phyloP scores from a whole-genome alignment of 2,888 invertebrate genomes.

The Drosophila ustulata region DNA sequence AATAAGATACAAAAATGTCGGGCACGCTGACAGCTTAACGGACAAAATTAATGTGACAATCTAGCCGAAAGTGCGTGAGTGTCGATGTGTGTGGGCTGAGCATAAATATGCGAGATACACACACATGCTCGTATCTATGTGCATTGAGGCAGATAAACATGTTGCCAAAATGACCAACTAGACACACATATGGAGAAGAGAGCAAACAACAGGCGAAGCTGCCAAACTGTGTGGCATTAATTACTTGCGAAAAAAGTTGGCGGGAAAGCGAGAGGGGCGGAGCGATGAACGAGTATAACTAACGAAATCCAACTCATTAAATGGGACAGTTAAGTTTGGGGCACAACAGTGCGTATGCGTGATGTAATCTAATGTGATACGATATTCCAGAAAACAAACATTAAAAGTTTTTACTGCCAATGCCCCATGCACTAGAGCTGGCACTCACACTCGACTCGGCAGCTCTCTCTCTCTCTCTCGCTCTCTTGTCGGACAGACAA shows the following conservation, averaged over 20 bases:
- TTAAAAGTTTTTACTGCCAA: constrained; percentile 75
- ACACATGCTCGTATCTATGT: constrained; percentile 29
- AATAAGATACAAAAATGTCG: constrained; percentile 71
- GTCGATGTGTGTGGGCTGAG: constrained; percentile 16
- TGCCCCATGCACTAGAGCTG: constrained; percentile 6
- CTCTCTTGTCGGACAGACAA: constrained; percentile 59
- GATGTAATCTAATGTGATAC: constrained; percentile 59
- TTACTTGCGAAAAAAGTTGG: constrained; percentile 51
- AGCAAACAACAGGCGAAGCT: constrained; percentile 54
- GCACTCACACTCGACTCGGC: neutral
- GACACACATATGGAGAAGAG: constrained; percentile 11
- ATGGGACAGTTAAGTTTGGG: constrained; percentile 25
- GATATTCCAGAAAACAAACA: constrained; percentile 65
- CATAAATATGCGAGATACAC: constrained; percentile 44
- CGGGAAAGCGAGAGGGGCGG: constrained; percentile 29
- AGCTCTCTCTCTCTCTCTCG: constrained; percentile 8
- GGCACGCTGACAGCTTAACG: constrained; percentile 78
- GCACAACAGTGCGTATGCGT: constrained; percentile 68
- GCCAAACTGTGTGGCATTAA: constrained; percentile 61
- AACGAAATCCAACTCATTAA: constrained; percentile 64
- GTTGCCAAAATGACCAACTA: constrained; percentile 67
- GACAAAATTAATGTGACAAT: constrained; percentile 79
- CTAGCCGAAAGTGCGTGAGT: constrained; percentile 45
- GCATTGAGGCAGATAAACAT: constrained; percentile 72
- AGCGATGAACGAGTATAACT: constrained; percentile 7